phyloP scores from a whole-genome alignment of 2,797 vertebrate species.

The Ctenopoma kingsleyae region DNA sequence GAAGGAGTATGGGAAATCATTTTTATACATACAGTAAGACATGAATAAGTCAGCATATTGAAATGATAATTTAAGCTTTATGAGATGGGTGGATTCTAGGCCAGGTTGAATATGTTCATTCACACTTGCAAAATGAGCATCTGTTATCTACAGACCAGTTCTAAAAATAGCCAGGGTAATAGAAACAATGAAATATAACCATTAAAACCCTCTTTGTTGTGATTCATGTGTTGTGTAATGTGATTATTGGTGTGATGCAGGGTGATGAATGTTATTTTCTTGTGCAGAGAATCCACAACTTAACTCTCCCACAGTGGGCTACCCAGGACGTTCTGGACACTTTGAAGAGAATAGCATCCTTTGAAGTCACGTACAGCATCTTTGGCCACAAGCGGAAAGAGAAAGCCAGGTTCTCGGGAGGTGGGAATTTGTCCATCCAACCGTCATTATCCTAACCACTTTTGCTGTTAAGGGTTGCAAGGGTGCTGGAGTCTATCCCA shows the following conservation, averaged over 20 bases:
- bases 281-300: conserved; percentile 88
- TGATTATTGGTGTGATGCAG: conserved; percentile 46
- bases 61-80: conserved; percentile 67
- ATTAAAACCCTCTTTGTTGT: conserved; percentile 51
- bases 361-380: conserved; percentile 85
- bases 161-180: conserved; percentile 74
- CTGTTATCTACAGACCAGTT: conserved; percentile 68
- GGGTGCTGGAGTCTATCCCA: no score
- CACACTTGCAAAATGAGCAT: conserved; percentile 77
- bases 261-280: conserved; percentile 36
- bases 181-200: conserved; percentile 56
- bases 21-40: conserved; percentile 46
- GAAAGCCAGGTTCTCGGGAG: conserved; percentile 91
- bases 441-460: no score
- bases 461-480: no score
- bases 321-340: conserved; percentile 83
- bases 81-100: conserved; percentile 65
- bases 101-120: conserved; percentile 67
- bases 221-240: conserved; percentile 51
- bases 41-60: conserved; percentile 65
- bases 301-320: conserved; percentile 90
- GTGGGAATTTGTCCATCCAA: conserved; percentile 71
- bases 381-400: conserved; percentile 88
- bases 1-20: conserved; percentile 3
- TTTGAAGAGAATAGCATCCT: conserved; percentile 86